Evolutionary conservation across 2,888 invertebrate genomes (phyloP).

Genomic region (Morpho achilles): DNA sequence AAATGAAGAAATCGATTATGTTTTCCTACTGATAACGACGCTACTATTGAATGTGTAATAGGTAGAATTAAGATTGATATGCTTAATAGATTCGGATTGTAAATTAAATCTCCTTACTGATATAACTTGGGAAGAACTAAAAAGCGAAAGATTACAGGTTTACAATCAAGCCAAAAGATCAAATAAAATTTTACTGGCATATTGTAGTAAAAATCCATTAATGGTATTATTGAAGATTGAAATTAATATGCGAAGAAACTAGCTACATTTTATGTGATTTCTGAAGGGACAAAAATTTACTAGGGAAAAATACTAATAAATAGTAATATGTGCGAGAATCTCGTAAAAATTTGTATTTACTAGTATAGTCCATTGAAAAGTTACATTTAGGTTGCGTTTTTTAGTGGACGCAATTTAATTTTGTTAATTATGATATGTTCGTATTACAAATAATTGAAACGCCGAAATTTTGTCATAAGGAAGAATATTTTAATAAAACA

Average conservation of each 20-base stretch:
- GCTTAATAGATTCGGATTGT: conserved; percentile 23
- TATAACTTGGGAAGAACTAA: conserved; percentile 8
- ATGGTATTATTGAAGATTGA: too few relatives aligned
- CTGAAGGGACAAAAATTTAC: conserved; percentile 15
- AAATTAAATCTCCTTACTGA: conserved; percentile 12
- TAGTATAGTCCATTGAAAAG: too few relatives aligned
- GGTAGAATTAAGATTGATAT: neutral
- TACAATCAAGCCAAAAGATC: conserved; percentile 8
- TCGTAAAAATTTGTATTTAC: conserved; percentile 1
- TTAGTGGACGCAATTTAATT: too few relatives aligned
- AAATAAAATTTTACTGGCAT: conserved; percentile 15
- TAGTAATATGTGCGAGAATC: conserved; percentile 23
- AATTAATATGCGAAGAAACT: neutral
- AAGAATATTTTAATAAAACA: too few relatives aligned
- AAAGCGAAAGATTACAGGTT: conserved; percentile 6
- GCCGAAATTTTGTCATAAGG: too few relatives aligned
- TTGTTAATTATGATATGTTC: too few relatives aligned
- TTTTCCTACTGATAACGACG: neutral
- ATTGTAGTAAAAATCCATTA: conserved; percentile 20
- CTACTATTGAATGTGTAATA: neutral
- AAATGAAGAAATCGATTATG: too few relatives aligned
- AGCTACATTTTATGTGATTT: neutral
- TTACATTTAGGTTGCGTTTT: too few relatives aligned
- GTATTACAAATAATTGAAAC: too few relatives aligned
- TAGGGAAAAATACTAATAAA: conserved; percentile 26